phyloP scores from a whole-genome alignment of 1,140 invertebrate genomes.

The Anastrepha obliqua region DNA sequence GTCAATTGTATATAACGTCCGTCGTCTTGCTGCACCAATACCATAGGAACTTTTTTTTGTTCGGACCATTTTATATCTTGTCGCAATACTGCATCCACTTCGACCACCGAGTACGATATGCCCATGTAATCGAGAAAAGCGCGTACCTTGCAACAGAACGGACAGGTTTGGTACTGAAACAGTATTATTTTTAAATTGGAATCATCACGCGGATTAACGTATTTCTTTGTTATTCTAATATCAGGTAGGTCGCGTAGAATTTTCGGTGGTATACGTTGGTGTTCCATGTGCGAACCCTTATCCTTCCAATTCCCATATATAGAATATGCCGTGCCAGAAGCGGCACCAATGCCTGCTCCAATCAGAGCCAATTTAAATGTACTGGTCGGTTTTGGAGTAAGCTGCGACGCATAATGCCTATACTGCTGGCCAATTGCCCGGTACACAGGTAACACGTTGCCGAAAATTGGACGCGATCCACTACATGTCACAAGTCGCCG shows the following conservation, averaged over 20 bases:
- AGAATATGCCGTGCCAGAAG: slow-evolving; percentile 70
- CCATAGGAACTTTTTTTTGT: slow-evolving; percentile 97
- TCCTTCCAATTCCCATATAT: slow-evolving; percentile 65
- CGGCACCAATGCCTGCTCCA: slow-evolving; percentile 76
- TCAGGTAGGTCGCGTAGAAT: slow-evolving; percentile 75
- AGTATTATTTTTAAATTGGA: slow-evolving; percentile 89
- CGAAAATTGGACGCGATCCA: background rate
- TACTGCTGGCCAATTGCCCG: background rate
- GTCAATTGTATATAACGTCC: slow-evolving; percentile 89
- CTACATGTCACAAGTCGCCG: background rate
- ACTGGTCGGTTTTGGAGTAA: slow-evolving; percentile 35
- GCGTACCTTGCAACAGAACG: slow-evolving; percentile 98
- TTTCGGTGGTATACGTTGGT: slow-evolving; percentile 72
- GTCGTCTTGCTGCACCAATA: slow-evolving; percentile 84
- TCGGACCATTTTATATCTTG: slow-evolving; percentile 94
- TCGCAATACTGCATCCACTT: slow-evolving; percentile 88
- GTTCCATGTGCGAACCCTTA: slow-evolving; percentile 67
- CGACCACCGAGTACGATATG: slow-evolving; percentile 95
- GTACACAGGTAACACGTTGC: background rate
- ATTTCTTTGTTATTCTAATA: slow-evolving; percentile 76
- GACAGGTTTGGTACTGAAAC: slow-evolving; percentile 98
- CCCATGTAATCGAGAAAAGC: slow-evolving; percentile 95
- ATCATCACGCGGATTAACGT: slow-evolving; percentile 80
- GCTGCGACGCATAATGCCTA: background rate
- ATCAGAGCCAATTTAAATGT: slow-evolving; percentile 76